Evolutionary conservation across 1,140 invertebrate genomes (phyloP).

Genomic region (Steinernema khuongi): DNA sequence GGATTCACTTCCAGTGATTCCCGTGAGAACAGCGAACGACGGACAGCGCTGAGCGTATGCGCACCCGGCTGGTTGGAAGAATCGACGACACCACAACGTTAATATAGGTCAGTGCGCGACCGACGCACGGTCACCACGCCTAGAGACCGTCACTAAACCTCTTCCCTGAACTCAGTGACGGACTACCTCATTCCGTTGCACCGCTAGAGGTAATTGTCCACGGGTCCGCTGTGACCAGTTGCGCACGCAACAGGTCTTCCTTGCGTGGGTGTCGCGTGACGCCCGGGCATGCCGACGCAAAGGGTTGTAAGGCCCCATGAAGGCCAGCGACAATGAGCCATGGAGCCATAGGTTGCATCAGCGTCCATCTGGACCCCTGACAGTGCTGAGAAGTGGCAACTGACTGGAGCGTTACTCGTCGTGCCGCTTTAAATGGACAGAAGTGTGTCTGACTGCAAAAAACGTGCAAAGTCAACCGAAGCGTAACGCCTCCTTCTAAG

Average conservation of each 20-base stretch:
- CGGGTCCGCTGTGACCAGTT: background rate
- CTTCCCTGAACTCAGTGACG: constrained; percentile 1
- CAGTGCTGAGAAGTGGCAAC: too few relatives aligned
- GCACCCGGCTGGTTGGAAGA: constrained; percentile 5
- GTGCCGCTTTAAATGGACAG: background rate
- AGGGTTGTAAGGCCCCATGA: too few relatives aligned
- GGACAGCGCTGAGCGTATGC: constrained; percentile 1
- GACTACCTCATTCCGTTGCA: background rate
- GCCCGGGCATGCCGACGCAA: background rate
- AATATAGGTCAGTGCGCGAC: background rate
- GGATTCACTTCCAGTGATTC: background rate
- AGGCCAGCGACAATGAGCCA: too few relatives aligned
- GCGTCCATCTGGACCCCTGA: too few relatives aligned
- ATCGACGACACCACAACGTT: background rate
- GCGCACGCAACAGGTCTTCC: background rate
- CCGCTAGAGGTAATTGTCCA: constrained; percentile 8
- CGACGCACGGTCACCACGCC: background rate
- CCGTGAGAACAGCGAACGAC: constrained; percentile 12
- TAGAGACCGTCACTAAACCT: constrained; percentile 9
- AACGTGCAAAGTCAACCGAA: background rate
- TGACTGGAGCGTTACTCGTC: background rate
- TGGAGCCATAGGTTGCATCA: too few relatives aligned
- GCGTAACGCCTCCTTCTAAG: constrained; percentile 8
- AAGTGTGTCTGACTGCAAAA: constrained; percentile 7
- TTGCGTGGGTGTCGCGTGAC: background rate